Evolutionary conservation across 2,888 invertebrate species (phyloP).

Genomic region (Neocrepidodera transversa): DNA sequence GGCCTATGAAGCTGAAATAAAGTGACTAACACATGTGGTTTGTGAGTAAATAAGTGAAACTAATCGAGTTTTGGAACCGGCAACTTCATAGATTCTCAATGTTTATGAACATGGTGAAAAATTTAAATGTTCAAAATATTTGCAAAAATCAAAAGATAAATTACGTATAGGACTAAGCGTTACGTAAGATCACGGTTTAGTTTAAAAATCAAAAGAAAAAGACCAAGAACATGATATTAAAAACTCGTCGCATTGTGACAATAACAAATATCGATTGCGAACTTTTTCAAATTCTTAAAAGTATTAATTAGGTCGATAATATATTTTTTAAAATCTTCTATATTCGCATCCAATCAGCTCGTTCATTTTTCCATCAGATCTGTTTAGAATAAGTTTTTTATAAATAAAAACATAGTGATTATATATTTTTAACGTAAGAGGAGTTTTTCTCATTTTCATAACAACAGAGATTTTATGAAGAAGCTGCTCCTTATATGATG

Average conservation of each 20-base stretch:
- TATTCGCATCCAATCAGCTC: background rate
- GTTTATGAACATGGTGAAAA: conserved; percentile 12
- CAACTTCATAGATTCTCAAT: conserved; percentile 25
- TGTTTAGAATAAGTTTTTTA: conserved; percentile 9
- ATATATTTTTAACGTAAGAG: background rate
- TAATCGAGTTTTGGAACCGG: conserved; percentile 18
- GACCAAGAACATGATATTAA: conserved; percentile 5
- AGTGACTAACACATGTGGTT: conserved; percentile 33
- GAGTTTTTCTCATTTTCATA: conserved; percentile 13
- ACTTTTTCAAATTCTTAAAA: background rate
- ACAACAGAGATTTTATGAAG: conserved; percentile 37
- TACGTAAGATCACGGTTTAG: background rate
- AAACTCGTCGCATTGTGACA: conserved; percentile 7
- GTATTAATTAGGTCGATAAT: too few relatives aligned
- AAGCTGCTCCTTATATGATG: conserved; percentile 43
- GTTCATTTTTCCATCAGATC: background rate
- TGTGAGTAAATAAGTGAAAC: conserved; percentile 31
- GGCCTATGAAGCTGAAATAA: conserved; percentile 50
- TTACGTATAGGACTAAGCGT: conserved; percentile 5
- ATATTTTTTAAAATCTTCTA: background rate
- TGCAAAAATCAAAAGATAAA: conserved; percentile 20
- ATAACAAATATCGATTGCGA: conserved; percentile 7
- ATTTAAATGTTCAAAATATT: background rate
- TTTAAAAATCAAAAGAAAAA: conserved; percentile 12
- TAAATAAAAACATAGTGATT: background rate